Percentiles rank a stretch among this genome's conserved stretches.
Conservation (phyloP, 92 coral and sea anemone genomes). For the Plumapathes pennacea region DNA sequence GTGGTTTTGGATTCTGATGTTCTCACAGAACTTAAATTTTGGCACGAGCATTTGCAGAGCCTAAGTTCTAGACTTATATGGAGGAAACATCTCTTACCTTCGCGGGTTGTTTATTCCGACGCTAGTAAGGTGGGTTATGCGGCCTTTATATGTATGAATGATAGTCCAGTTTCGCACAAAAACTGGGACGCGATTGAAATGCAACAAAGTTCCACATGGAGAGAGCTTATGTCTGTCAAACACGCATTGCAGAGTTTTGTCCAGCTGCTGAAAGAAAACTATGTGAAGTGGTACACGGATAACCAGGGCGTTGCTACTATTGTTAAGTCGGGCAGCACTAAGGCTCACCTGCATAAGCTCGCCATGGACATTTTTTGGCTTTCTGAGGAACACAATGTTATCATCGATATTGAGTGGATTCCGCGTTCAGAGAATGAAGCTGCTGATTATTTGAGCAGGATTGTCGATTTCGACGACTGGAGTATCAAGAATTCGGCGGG, state of each 20-base stretch:
- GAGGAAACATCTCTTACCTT: slow-evolving; percentile 3
- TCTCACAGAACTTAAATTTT: slow-evolving; percentile 30
- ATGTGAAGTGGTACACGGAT: slow-evolving; percentile 46
- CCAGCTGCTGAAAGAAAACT: background rate
- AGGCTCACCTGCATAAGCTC: slow-evolving; percentile 30
- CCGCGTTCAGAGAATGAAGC: slow-evolving; percentile 17
- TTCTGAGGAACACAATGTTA: slow-evolving; percentile 18
- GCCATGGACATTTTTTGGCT: slow-evolving; percentile 38
- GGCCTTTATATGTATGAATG: slow-evolving; percentile 28
- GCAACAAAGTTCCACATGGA: slow-evolving; percentile 56
- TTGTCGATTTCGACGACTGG: slow-evolving; percentile 55
- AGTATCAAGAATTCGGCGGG: slow-evolving; percentile 41
- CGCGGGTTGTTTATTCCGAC: slow-evolving; percentile 44
- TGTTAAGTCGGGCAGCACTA: slow-evolving; percentile 44
- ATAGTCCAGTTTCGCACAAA: slow-evolving; percentile 15
- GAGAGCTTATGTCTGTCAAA: slow-evolving; percentile 19
- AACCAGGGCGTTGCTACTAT: slow-evolving; percentile 29
- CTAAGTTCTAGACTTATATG: slow-evolving; percentile 22
- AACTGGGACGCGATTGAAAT: slow-evolving; percentile 44
- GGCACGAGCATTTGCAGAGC: slow-evolving; percentile 15
- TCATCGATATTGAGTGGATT: slow-evolving; percentile 43
- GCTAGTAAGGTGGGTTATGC: slow-evolving; percentile 60
- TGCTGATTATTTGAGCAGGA: slow-evolving; percentile 48
- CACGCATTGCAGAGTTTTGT: slow-evolving; percentile 30
- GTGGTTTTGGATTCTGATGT: slow-evolving; percentile 15